These are phyloP conservation scores for Stichopus horrens DNA, from an alignment of 53 echinoderm and acorn worm species.

Conservation along the genomic window DNA sequence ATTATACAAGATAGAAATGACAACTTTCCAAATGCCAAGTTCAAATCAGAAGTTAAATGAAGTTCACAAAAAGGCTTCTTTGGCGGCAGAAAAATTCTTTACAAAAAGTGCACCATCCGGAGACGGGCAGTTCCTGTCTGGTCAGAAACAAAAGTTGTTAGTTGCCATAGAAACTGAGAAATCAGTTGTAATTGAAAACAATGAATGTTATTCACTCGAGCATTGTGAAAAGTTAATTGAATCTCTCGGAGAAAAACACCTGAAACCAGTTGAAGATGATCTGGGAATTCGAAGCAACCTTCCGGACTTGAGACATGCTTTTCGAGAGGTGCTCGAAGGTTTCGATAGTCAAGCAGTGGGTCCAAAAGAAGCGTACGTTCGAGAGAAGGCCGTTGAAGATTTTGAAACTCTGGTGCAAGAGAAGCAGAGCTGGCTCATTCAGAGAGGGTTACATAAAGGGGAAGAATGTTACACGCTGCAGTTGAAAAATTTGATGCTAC, in stretches of 20 bases:
- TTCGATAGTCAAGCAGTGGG: not conserved
- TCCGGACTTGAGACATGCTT: not conserved
- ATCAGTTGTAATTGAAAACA: not conserved
- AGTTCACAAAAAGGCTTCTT: not conserved
- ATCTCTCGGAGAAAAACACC: not conserved
- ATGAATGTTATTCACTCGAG: not conserved
- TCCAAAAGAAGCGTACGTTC: not conserved
- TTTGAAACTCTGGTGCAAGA: not conserved
- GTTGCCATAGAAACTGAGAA: not conserved
- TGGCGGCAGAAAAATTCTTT: not conserved
- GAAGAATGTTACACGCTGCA: not conserved
- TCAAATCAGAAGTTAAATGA: not conserved
- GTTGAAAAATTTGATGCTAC: conserved; percentile 7
- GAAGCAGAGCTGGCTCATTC: not conserved
- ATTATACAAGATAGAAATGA: conserved; percentile 8
- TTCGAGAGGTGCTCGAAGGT: not conserved
- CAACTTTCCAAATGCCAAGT: not conserved
- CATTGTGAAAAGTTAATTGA: conserved; percentile 10
- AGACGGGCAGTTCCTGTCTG: not conserved
- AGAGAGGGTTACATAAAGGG: not conserved
- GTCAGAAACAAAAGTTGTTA: not conserved
- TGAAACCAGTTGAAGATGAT: not conserved
- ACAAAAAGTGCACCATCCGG: not conserved
- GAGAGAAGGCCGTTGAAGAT: not conserved
- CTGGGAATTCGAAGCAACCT: not conserved